Evolutionary conservation across 2,888 invertebrate genomes (phyloP), one percentile per base, ranked within the genome.

Genomic region (Ophion ventricosus): DNA sequence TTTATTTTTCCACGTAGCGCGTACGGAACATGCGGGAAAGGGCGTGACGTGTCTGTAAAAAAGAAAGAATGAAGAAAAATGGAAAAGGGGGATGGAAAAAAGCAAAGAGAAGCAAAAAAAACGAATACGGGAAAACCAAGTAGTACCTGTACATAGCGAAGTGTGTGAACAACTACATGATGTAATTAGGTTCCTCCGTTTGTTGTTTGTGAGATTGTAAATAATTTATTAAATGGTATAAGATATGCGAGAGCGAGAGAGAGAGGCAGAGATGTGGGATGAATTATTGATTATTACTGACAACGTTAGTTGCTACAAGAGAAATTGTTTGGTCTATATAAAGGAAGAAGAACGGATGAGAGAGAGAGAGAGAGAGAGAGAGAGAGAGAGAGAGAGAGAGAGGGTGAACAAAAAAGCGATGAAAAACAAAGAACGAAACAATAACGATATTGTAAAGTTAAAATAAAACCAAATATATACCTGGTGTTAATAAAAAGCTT

Each of bases 141-240:
- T 93, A 93, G 93, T 93, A 93, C 93, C 92, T 93, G 93, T 93
- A 93, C 90, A 93, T 93, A 93, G 92, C 89, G 88, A 92, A 92
- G 91, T 91, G 91, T 49, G 49, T 91, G 90, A 91, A 91, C 90
- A 92, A 91, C 90, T 92, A 91, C 80, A 92, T 89, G 89, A 93
- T 93, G 92, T 93, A 93, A 93, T 93, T 93, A 93, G 92, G 92
- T 93, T 93, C 91, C 92, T 93, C 92, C 90, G 92, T 93, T 93
- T 93, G 92, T 92, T 93, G 92, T 93, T 93, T 93, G 93, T 92
- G 93, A 93, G 91, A 93, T 93, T 93, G 93, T 93, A 93, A 89
- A 93, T 93, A 93, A 93, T 93, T 93, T 93, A 93, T 93, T 92
- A 91, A 92, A 90, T 88, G 89, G 88, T 90, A 90, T 88, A 89